These are phyloP conservation scores for Dendrophyllia cribrosa DNA, from an alignment of 64 coral and sea anemone species.

Conservation along the genomic window DNA sequence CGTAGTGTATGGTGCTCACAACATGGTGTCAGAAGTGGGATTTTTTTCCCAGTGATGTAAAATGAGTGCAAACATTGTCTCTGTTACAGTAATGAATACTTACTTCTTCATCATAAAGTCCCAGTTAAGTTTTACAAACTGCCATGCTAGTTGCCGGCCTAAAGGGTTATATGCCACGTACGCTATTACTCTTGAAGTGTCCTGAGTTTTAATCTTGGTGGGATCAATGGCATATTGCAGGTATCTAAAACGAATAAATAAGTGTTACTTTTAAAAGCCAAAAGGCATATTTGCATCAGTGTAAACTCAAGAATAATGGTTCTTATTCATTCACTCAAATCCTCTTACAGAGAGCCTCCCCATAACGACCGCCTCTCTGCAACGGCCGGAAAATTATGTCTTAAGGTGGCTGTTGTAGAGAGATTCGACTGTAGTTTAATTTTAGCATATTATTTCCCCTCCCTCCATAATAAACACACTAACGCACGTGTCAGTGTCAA, in stretches of 20 bases:
- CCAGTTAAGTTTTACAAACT: slow-evolving; percentile 83
- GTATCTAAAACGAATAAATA: slow-evolving; percentile 64
- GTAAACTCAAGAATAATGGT: too few relatives aligned
- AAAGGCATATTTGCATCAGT: background rate
- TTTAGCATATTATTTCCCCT: too few relatives aligned
- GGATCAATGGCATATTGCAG: slow-evolving; percentile 80
- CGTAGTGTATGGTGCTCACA: too few relatives aligned
- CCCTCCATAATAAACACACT: too few relatives aligned
- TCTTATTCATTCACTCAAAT: too few relatives aligned
- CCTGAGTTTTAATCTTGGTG: slow-evolving; percentile 79
- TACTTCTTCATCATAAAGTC: slow-evolving; percentile 50
- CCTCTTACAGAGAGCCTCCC: too few relatives aligned
- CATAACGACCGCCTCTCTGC: too few relatives aligned
- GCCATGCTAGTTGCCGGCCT: slow-evolving; percentile 86
- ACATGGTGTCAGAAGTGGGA: too few relatives aligned
- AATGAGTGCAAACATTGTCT: background rate
- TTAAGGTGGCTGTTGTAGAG: too few relatives aligned
- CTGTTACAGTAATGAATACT: background rate
- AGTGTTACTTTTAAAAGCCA: background rate
- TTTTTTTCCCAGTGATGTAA: background rate
- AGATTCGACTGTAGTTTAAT: too few relatives aligned
- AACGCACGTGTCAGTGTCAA: too few relatives aligned
- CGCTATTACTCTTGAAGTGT: slow-evolving; percentile 38
- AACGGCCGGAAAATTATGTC: too few relatives aligned
- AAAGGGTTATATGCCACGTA: slow-evolving; percentile 84